A percentile compares a stretch with the other conserved stretches of the same genome.
Conservation (phyloP, 2,888 invertebrate species). For the Mythimna loreyi region DNA sequence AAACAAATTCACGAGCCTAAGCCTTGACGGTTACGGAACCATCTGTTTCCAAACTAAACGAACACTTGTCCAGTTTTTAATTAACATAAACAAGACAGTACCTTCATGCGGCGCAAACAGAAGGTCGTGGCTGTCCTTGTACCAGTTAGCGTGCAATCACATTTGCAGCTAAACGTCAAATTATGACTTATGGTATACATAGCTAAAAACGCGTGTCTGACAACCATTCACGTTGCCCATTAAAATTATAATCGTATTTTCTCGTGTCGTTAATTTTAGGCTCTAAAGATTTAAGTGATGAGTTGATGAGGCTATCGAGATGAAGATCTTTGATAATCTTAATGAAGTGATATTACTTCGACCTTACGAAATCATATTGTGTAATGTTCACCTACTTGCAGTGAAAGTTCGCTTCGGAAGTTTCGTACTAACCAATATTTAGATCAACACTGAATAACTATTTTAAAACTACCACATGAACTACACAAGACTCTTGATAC, state of each 20-base stretch:
- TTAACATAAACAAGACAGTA: slow-evolving; percentile 71
- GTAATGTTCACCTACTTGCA: neutral
- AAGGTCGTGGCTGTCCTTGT: slow-evolving; percentile 81
- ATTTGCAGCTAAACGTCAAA: slow-evolving; percentile 79
- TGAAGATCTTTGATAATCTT: slow-evolving; percentile 15
- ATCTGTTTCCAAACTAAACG: slow-evolving; percentile 29
- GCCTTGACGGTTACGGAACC: slow-evolving; percentile 25
- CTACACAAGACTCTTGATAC: neutral
- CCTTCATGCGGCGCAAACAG: slow-evolving; percentile 73
- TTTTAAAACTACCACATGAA: neutral
- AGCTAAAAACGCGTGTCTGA: slow-evolving; percentile 43
- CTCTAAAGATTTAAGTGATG: slow-evolving; percentile 6
- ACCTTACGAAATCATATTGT: slow-evolving; percentile 5
- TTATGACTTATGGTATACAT: slow-evolving; percentile 71
- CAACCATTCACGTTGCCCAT: slow-evolving; percentile 36
- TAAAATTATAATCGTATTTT: slow-evolving; percentile 34
- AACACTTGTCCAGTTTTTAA: slow-evolving; percentile 49
- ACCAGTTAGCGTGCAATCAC: slow-evolving; percentile 83
- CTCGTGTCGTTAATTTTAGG: slow-evolving; percentile 19
- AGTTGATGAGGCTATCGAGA: neutral
- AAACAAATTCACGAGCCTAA: neutral
- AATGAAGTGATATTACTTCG: neutral
- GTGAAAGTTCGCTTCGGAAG: slow-evolving; percentile 18
- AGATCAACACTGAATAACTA: neutral
- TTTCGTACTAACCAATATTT: neutral